Base-by-base conservation (phyloP, 1,140 invertebrate species). In the Listronotus oregonensis region DNA sequence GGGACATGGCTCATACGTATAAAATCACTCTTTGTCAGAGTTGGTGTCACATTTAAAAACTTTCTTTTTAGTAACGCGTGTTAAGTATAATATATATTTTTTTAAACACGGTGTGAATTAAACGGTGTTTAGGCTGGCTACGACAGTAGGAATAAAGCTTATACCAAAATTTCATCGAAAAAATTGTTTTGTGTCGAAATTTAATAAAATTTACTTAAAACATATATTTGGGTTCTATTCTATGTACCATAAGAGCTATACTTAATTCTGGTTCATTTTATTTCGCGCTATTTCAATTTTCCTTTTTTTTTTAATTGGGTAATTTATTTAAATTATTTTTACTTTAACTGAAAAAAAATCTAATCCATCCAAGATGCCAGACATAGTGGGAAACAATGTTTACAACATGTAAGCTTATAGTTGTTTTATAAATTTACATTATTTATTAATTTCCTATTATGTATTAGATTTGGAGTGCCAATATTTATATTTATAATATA, bases 211-310 rank as follows among this genome's bases (percentile, higher is more conserved):
- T 31, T 73, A 75, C 64, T 64, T 75, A 55, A 71, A 73, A 61
- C 73, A 65, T 37, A 76, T 78, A 67, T 78, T 77, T 65, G 76
- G 75, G 6, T 77, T 67, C 50, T 78, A 71, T 74, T 77, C 70
- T 67, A 76, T 77, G 73, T 78, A 77, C 71, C 76, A 77, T 63
- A 78, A 77, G 67, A 77, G 73, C 71, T 78, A 75, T 55, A 78
- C 75, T 75, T 78, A 73, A 73, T 57, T 31, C 10, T 5, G 21
- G 21, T 27, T 40, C 6, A n/a, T 14, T 27, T 11, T 27, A 9
- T 51, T 51, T 32, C 8, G 14, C 11, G 8, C n/a, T n/a, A 37
- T 37, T 37, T 37, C 18, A 11, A 14, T 15, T 49, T 71, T 69
- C 37, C 7, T 40, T 55, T 52, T 65, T 46, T 15, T 66, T 15